Evolutionary conservation across 2,113 vertebrate species (phyloP), one percentile per base, ranked within the genome.

Genomic region (Chloebia gouldiae): DNA sequence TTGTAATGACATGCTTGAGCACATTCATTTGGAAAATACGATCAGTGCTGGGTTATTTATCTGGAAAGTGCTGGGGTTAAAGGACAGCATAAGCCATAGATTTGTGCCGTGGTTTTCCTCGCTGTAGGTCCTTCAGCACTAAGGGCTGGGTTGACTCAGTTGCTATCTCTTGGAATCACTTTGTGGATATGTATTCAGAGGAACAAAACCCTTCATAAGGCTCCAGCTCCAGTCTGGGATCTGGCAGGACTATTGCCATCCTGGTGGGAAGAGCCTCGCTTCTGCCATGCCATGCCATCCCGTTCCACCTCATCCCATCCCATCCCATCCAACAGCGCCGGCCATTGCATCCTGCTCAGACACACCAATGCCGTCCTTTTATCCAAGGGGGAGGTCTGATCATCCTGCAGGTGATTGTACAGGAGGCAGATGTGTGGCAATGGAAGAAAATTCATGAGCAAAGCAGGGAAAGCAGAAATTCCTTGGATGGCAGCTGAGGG

Each of bases 271-370:
- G 17, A 27, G 22, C 28, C 30, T 33, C 0, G 0, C 23, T 66
- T 33, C 37, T 12, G 9, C 65, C 4, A 0, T 57, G 9, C 80
- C 5, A 33, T 33, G 0, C 59, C 23, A 35, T 44, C 0, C 28
- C 15, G 23, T 45, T 8, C 35, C 13, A n/a, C n/a, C n/a, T n/a
- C 28, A 57, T 47, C n/a, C 35, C 8, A 17, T 37, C 1, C 69
- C 23, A n/a, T 27, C 18, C 31, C 20, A 61, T 35, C 70, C 70
- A 1, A 2, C 53, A 35, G 11, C 0, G 0, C 27, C 3, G 0
- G 8, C 21, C 37, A 42, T 27, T 49, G 8, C 66, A 16, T 51
- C 25, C 27, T 27, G 7, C 31, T 47, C 15, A 5, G 37, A 31
- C 42, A 18, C 1, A 0, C 44, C 2, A 14, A 0, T 19, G 24